Base-by-base conservation (phyloP, 2,888 invertebrate species). In the Busseola fusca region DNA sequence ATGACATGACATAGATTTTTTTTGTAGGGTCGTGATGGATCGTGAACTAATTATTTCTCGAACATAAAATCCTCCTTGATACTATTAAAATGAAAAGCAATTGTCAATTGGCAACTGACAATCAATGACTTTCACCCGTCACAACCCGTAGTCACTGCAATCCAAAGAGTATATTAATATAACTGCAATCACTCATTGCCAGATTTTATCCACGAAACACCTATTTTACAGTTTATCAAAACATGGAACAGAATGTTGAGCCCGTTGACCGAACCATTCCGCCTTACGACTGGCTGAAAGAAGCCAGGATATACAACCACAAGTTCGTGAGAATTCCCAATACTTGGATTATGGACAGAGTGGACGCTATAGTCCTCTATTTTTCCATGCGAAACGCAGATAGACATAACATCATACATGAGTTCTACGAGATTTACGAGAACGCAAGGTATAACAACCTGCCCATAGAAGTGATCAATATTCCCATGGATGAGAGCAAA, bases 401-500 rank as follows among this genome's bases (percentile, higher is more conserved):
- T 80, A 93, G 86, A 78, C 82, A 92, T 7, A 90, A 89, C 5
- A 83, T 93, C 0, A 70, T 95, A 3, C 50, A 83, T 0, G 91
- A 92, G n/a, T 95, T 95, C 84, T 94, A 89, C 80, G 83, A 85
- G 21, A 91, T 92, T 6, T 95, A 94, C 78, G 95, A 95, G 81
- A 90, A 86, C 48, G 87, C 91, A 0, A 95, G 95, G 74, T 84
- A 86, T 25, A 60, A 84, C 0, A 93, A 94, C 74, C 30, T 95
- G 2, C 94, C 95, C 0, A 84, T 95, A 52, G 95, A 95, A 88
- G 95, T 95, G 0, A 90, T 95, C 4, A 89, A 94, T 50, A 77
- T 95, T 0, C 93, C 95, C 0, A 84, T 93, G 86, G 95, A 95
- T 52, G 91, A 92, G 0, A 88, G 70, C 0, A 86, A 90, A 63